These are phyloP conservation scores for Lagocephalus sceleratus DNA, from an alignment of 2,797 vertebrate genomes.

Conservation along the genomic window DNA sequence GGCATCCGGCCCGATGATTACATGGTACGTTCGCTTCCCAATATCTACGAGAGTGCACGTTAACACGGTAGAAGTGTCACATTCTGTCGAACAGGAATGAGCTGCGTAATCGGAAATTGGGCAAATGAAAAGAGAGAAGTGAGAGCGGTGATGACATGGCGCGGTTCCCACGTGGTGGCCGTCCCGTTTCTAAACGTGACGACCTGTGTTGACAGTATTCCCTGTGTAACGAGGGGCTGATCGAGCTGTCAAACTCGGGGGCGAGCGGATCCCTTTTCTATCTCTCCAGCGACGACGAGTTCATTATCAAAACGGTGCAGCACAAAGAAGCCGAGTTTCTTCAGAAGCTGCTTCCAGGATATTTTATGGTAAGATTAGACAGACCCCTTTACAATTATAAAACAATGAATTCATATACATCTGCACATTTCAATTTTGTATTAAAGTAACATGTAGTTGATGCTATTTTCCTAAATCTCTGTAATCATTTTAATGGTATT, in stretches of 20 bases:
- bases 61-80: not conserved
- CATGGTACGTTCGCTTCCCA: slow-evolving; percentile 75
- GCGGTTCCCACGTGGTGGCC: not conserved
- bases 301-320: slow-evolving; percentile 96
- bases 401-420: too few relatives aligned
- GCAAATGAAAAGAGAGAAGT: slow-evolving; percentile 32
- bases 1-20: slow-evolving; percentile 95
- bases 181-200: not conserved
- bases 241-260: slow-evolving; percentile 91
- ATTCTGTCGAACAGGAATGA: not conserved
- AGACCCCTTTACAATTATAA: not conserved
- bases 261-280: slow-evolving; percentile 97
- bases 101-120: slow-evolving; percentile 5
- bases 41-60: not conserved
- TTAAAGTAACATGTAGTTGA: not conserved
- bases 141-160: slow-evolving; percentile 8
- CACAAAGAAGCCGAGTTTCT: slow-evolving; percentile 97
- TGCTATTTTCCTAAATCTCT: not conserved
- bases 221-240: slow-evolving; percentile 86
- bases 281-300: slow-evolving; percentile 92
- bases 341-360: slow-evolving; percentile 95
- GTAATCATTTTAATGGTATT: too few relatives aligned
- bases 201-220: slow-evolving; percentile 81
- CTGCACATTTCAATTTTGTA: not conserved
- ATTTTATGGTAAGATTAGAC: slow-evolving; percentile 87